Percentiles rank a stretch among this genome's conserved stretches.
Conservation (phyloP, 2,888 invertebrate species). For the Entomobrya multifasciata region DNA sequence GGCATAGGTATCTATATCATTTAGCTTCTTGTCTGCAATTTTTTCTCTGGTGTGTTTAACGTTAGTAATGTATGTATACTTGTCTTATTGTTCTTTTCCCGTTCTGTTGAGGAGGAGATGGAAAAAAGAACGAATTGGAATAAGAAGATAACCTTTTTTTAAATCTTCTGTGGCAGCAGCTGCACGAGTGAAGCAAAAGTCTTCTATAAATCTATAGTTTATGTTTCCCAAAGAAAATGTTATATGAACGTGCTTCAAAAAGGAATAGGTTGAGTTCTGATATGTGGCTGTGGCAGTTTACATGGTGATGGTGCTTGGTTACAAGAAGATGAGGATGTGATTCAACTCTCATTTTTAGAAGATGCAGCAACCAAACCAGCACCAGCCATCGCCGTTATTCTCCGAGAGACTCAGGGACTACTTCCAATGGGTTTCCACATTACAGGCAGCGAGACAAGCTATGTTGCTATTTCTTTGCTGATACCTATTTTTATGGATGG, state of each 20-base stretch:
- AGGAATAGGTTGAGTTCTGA: too few species aligned
- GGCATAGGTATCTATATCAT: background rate
- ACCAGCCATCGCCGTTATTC: background rate
- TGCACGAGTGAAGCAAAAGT: conserved; percentile 11
- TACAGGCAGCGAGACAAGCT: too few species aligned
- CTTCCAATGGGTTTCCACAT: conserved; percentile 35
- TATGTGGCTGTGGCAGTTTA: background rate
- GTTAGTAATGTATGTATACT: too few species aligned
- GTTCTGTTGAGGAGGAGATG: conserved; percentile 17
- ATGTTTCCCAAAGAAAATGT: background rate
- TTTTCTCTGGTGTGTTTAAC: conserved; percentile 16
- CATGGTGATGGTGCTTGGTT: background rate
- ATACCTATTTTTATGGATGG: too few species aligned
- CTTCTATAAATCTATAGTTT: conserved; percentile 6
- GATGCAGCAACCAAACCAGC: too few species aligned
- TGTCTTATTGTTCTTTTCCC: conserved; percentile 44
- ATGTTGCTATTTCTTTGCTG: too few species aligned
- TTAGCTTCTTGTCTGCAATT: background rate
- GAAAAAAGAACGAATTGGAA: background rate
- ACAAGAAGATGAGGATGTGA: background rate
- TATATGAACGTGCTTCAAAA: background rate
- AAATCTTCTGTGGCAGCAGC: conserved; percentile 43
- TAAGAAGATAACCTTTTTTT: background rate
- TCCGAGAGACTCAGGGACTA: conserved; percentile 50
- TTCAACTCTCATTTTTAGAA: conserved; percentile 13